Base-by-base conservation (phyloP, 2,797 vertebrate genomes). In the Coracias cyanogaster region DNA sequence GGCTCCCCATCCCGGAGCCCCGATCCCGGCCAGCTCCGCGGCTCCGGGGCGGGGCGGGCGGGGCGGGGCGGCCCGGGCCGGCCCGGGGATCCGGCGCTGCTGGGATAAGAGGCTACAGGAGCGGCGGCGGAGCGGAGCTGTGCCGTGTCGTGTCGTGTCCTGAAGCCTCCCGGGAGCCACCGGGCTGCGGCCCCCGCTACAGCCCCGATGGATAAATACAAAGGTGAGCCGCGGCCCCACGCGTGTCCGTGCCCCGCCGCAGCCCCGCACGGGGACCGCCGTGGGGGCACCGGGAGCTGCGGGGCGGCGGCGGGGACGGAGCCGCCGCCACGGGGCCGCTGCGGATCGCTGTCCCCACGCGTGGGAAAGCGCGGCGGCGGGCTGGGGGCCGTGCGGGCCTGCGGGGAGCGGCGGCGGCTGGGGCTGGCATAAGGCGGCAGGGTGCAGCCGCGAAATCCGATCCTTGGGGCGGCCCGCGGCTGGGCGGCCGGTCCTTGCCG, bases 161-260 rank as follows among this genome's bases (percentile, higher is more conserved):
- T 39, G 60, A 33, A 54, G 70, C 8, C 12, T 2, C 16, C 24
- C 5, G 67, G 67, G 3, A 35, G 16, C 21, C 14, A 20, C 35
- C 0, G 92, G 60, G 86, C 26, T 39, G 60, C 26, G 35, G 76
- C 18, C n/a, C 18, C 37, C 35, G 33, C 45, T 6, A 62, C 48
- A 55, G 62, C 37, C 26, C 52, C 33, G 33, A 94, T 95, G 95
- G 95, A 96, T 20, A 95, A 84, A 15, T 95, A 94, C 33, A 93
- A 71, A 95, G 95, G 94, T 94, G 78, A 74, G 86, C 26, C 0
- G 28, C 43, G 14, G 10, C 1, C 2, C 6, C 57, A 10, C 61
- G 60, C 35, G 70, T 49, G 88, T 13, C 57, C 11, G 41, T n/a
- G 84, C 17, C 39, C 72, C 8, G 16, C 31, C 5, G 61, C 43